These are phyloP conservation scores for Ischnura elegans DNA, from an alignment of 2,888 invertebrate genomes.

Conservation along the genomic window DNA sequence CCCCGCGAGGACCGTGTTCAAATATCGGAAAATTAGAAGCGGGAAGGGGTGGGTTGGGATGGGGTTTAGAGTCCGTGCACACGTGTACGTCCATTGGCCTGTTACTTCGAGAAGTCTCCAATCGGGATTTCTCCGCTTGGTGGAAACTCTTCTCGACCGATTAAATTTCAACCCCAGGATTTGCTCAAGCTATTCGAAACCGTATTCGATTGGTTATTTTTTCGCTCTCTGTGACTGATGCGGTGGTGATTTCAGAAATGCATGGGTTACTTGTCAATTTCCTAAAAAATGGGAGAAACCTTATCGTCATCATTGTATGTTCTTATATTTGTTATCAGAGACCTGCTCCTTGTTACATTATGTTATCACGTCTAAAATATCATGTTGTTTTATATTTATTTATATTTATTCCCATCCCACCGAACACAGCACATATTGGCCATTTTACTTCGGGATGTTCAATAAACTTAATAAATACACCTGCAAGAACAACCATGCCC, in stretches of 20 bases:
- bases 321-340: too few species aligned
- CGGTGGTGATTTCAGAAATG: neutral
- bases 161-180: neutral
- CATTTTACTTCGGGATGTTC: too few species aligned
- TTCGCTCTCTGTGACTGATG: neutral
- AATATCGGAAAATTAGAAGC: conserved; percentile 12
- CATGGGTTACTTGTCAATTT: neutral
- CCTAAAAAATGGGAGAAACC: too few species aligned
- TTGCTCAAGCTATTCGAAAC: neutral
- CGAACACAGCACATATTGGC: too few species aligned
- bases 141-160: neutral
- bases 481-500: too few species aligned
- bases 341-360: too few species aligned
- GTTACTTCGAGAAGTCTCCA: neutral
- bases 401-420: too few species aligned
- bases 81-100: neutral
- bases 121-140: neutral
- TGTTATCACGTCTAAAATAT: too few species aligned
- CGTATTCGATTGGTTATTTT: neutral
- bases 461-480: too few species aligned
- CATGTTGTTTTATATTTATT: too few species aligned
- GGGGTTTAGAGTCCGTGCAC: neutral
- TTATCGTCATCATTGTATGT: too few species aligned
- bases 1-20: neutral
- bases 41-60: neutral